Evolutionary conservation across 2,888 invertebrate species (phyloP), one percentile per base, ranked within the genome.

Genomic region (Tipula lateralis): DNA sequence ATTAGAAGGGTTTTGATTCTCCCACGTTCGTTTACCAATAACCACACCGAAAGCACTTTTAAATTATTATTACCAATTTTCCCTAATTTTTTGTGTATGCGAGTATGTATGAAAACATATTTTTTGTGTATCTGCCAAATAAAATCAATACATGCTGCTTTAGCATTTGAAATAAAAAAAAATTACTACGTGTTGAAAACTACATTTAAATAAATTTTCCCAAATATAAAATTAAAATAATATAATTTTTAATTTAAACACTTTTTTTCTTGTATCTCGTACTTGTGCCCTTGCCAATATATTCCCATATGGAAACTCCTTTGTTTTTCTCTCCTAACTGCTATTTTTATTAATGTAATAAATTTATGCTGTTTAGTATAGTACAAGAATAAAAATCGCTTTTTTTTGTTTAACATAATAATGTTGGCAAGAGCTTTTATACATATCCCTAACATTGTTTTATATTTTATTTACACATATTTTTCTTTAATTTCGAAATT

Each of bases 141-240:
- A 24, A 66, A 66, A 66, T 66, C 66, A 66, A 66, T 66, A 66
- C 66, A 66, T 66, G 66, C 66, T 66, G 66, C 19, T 66, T 66
- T 66, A 24, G 66, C 66, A 66, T 66, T 66, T 24, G 24, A 66
- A 66, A 19, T 24, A 66, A 2, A 66, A 24, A 66, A 66, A 66
- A 66, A 66, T 24, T 66, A 66, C 66, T 66, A 66, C 66, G 66
- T 66, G 66, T 66, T 66, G 66, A 66, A 66, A 66, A 66, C 66
- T 66, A 66, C 66, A 66, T 66, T 66, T 66, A 66, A 66, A 66
- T 66, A 66, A 66, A 66, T 66, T 66, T 66, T 66, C 66, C 66
- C 66, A 66, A 66, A 66, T 66, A 66, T 66, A 66, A 66, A 66
- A 66, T 66, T 66, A 66, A 66, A 66, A 66, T 66, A 66, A 66